phyloP scores from a whole-genome alignment of 2,888 invertebrate species.

The Nipponacmea schrenckii region DNA sequence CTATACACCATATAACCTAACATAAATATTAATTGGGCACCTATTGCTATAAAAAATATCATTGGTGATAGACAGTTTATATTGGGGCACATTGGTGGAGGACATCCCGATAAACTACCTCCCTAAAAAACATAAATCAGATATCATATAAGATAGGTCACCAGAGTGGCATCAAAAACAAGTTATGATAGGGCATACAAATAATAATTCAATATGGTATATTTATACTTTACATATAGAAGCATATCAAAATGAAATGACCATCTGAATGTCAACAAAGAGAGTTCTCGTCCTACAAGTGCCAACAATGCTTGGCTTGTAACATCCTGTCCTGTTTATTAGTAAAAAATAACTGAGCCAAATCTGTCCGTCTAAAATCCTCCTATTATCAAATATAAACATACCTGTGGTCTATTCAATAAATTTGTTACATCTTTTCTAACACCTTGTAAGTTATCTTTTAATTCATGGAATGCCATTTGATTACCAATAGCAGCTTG shows the following conservation, averaged over 20 bases:
- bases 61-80: slow-evolving; percentile 50
- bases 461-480: slow-evolving; percentile 50
- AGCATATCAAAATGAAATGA: no score
- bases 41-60: slow-evolving; percentile 54
- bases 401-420: slow-evolving; percentile 46
- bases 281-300: no score
- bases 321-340: no score
- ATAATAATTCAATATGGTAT: no score
- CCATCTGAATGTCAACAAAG: no score
- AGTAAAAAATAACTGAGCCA: no score
- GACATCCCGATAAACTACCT: slow-evolving; percentile 36
- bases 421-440: slow-evolving; percentile 43
- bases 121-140: background rate
- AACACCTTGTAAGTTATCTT: slow-evolving; percentile 47
- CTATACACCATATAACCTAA: slow-evolving; percentile 61
- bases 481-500: slow-evolving; percentile 38
- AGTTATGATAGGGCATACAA: no score
- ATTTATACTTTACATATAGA: no score
- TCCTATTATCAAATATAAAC: background rate
- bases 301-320: no score
- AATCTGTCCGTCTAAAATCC: no score
- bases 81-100: slow-evolving; percentile 31
- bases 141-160: no score
- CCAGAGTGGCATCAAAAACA: no score
- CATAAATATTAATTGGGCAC: slow-evolving; percentile 50